Base-by-base conservation (phyloP, 2,113 vertebrate genomes). In the Motacilla alba region DNA sequence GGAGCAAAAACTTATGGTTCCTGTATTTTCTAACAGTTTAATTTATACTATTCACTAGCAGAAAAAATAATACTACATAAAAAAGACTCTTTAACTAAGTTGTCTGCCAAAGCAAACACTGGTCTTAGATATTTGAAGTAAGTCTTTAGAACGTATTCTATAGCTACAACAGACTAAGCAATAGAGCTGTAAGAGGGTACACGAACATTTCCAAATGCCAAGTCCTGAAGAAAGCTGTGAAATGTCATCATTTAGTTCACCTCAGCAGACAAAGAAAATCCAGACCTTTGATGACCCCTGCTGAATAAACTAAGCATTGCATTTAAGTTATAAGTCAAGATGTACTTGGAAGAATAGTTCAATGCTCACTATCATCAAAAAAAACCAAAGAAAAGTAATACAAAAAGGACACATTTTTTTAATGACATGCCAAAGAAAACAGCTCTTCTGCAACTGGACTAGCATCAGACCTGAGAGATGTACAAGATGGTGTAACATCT, bases 211-310 rank as follows among this genome's bases (percentile, higher is more conserved):
- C 74, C 67, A 39, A 79, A 87, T 37, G 63, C 43, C 35, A 60
- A 18, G 24, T 53, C 67, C 50, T 86, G 39, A 92, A 89, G 84
- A 92, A 90, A 87, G 55, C 52, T 37, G 58, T 60, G 58, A 87
- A 88, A 93, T 94, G 56, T 66, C 59, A 89, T 79, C 60, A 41
- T 77, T 50, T 46, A 66, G 49, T 73, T 83, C 55, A 44, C n/a
- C 21, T 59, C 83, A 77, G 76, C 31, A 98, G 96, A 97, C 97
- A 98, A 98, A 98, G 96, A 95, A 98, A 98, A 98, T 96, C 73
- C 97, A 98, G 98, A 98, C 98, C 98, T 98, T 98, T 97, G 98
- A 98, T 98, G 98, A 98, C 98, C 98, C 98, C 98, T 98, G 98
- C 97, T 98, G 98, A 98, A 98, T 96, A 98, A 98, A 98, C 74